Conservation (phyloP, 2,113 vertebrate genomes). For the Tor tambroides region DNA sequence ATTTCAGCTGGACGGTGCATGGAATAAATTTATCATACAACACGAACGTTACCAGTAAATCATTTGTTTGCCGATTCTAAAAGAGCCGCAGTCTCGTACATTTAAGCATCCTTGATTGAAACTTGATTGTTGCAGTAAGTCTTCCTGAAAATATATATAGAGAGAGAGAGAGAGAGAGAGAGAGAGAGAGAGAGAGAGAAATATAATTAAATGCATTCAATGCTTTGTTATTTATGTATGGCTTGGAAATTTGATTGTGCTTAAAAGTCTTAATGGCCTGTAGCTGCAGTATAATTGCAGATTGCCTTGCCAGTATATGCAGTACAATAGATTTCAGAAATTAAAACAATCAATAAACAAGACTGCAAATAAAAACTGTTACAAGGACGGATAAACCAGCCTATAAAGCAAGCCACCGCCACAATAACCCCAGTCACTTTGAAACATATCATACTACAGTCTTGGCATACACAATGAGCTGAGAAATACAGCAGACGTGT, state of each 20-base stretch:
- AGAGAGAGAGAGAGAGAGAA: no score
- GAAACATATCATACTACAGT: background rate
- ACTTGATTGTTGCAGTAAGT: background rate
- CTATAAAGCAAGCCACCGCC: background rate
- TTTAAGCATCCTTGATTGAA: background rate
- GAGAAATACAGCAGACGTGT: background rate
- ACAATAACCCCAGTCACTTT: background rate
- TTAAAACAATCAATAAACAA: background rate
- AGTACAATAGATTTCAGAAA: slow-evolving; percentile 1
- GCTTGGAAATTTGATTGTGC: background rate
- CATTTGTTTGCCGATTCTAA: background rate
- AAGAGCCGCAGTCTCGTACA: background rate
- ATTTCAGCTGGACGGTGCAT: slow-evolving; percentile 21
- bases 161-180: no score
- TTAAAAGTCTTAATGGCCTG: slow-evolving; percentile 1
- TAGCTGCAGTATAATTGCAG: background rate
- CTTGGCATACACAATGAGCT: background rate
- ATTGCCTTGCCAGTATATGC: background rate
- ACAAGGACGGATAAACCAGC: background rate
- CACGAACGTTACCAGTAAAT: background rate
- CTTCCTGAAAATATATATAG: background rate
- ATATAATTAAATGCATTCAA: background rate
- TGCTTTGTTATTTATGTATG: background rate
- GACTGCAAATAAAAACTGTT: slow-evolving; percentile 15
- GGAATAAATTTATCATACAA: background rate